Evolutionary conservation across 1,140 invertebrate genomes (phyloP), one percentile per base, ranked within the genome.

Genomic region (Drosophila willistoni): DNA sequence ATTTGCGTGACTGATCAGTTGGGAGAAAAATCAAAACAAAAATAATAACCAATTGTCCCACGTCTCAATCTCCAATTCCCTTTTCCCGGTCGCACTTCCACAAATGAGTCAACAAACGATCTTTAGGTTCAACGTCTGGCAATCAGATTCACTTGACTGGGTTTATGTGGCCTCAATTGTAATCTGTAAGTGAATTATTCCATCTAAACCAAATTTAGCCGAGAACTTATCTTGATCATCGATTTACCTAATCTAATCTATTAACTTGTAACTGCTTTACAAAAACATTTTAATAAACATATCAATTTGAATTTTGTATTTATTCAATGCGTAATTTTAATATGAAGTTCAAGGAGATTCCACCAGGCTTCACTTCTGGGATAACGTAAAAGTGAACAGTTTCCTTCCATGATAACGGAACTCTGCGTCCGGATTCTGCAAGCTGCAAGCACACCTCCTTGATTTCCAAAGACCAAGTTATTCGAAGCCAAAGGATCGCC

Each of bases 391-490:
- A 22, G 83, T 92, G 0, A 94, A 93, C 10, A 95, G 83, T 69
- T 92, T 91, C 9, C 81, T 89, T 1, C 92, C 93, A 2, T 90
- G 83, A 56, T 51, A 85, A 41, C 81, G 91, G 66, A 93, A 94
- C 22, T 92, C 92, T 1, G 85, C 94, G 22, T 93, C 78, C 7
- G 93, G 91, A 74, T 94, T 91, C 17, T 91, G 90, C 13, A 94
- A 79, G 5, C 93, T 92, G n/a, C n/a, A n/a, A n/a, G n/a, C n/a
- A n/a, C 36, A 94, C 82, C 39, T 91, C 84, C 70, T 93, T 94
- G 94, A 77, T 91, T 83, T 17, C 77, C 71, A 22, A 22, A 86
- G 65, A 92, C 91, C 7, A 92, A 60, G 68, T 91, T 92, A n/a
- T 91, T 79, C 0, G 71, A 65, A 34, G 76, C 77, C 57, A 92